These are phyloP conservation scores for Poeciliopsis retropinna DNA, from an alignment of 2,113 vertebrate species.

Conservation along the genomic window DNA sequence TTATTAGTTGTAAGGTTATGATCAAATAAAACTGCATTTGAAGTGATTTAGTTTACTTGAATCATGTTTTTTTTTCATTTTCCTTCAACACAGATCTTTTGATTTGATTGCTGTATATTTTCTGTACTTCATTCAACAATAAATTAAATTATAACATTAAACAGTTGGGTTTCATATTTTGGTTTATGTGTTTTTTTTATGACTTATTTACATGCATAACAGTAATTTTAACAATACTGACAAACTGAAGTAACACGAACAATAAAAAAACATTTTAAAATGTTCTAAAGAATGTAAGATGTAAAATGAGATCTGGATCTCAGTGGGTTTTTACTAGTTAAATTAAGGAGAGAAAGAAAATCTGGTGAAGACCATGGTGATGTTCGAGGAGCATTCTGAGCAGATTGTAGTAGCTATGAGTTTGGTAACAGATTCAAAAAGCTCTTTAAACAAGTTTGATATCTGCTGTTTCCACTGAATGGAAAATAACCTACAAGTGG, in stretches of 20 bases:
- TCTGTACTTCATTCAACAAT: constrained; percentile 90
- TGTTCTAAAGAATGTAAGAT: too few species aligned
- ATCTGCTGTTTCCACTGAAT: too few species aligned
- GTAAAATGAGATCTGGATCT: too few species aligned
- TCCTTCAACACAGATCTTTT: constrained; percentile 74
- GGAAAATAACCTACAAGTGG: too few species aligned
- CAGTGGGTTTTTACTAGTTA: too few species aligned
- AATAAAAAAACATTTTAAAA: too few species aligned
- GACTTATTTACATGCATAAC: neutral
- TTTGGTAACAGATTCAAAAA: too few species aligned
- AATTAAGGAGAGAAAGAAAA: too few species aligned
- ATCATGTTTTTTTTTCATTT: constrained; percentile 76
- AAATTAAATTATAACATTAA: constrained; percentile 84
- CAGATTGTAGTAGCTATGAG: too few species aligned
- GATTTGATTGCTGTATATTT: constrained; percentile 91
- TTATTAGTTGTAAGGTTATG: constrained; percentile 80
- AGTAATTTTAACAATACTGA: neutral
- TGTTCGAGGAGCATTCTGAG: too few species aligned
- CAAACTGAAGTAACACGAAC: neutral
- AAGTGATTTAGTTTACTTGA: constrained; percentile 79
- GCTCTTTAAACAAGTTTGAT: too few species aligned
- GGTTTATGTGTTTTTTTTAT: neutral
- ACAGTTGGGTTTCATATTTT: constrained; percentile 9
- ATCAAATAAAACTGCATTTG: constrained; percentile 80
- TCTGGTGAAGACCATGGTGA: too few species aligned